Conservation (phyloP, 1,140 invertebrate species). For the Drosophila melanica region DNA sequence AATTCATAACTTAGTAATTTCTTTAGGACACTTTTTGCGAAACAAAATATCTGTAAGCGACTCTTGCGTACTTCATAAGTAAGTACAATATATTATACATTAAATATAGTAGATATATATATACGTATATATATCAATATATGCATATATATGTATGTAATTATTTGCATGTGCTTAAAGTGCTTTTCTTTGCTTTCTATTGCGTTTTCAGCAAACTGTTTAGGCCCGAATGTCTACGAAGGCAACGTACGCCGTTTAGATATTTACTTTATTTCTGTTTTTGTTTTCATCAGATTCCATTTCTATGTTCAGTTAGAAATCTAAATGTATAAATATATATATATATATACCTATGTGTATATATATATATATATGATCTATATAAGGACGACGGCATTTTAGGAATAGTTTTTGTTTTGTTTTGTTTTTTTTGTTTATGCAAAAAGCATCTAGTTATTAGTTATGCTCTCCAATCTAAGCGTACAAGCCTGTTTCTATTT, state of each 20-base stretch:
- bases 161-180: slow-evolving; percentile 24
- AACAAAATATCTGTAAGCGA: slow-evolving; percentile 35
- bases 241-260: slow-evolving; percentile 33
- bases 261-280: too few relatives aligned
- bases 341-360: slow-evolving; percentile 49
- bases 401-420: slow-evolving; percentile 64
- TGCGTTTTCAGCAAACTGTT: slow-evolving; percentile 7
- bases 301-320: slow-evolving; percentile 17
- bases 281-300: slow-evolving; percentile 8
- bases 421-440: slow-evolving; percentile 46
- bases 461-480: slow-evolving; percentile 40
- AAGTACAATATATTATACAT: slow-evolving; percentile 6
- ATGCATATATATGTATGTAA: slow-evolving; percentile 4
- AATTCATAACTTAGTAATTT: slow-evolving; percentile 61
- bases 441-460: slow-evolving; percentile 74
- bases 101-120: not conserved
- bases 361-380: slow-evolving; percentile 54
- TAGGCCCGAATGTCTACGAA: slow-evolving; percentile 45
- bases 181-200: not conserved
- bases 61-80: slow-evolving; percentile 22
- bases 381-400: slow-evolving; percentile 80
- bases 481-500: slow-evolving; percentile 35
- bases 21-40: slow-evolving; percentile 52
- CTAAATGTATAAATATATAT: not conserved
- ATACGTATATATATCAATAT: not conserved